phyloP scores from a whole-genome alignment of 2,888 invertebrate genomes.

The Leptothorax acervorum region DNA sequence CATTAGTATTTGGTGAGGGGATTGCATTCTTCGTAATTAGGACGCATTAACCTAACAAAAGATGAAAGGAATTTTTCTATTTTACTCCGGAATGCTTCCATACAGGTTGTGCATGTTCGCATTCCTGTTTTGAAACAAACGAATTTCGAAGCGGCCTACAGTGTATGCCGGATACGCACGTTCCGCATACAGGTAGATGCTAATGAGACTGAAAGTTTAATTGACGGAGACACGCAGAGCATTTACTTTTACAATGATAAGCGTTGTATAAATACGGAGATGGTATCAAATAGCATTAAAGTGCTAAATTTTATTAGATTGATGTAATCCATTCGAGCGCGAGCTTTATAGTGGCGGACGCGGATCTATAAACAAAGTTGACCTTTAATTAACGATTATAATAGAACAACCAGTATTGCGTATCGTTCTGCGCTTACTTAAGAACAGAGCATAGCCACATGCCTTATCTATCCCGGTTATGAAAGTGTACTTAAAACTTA shows the following conservation, averaged over 20 bases:
- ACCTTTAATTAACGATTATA: conserved; percentile 77
- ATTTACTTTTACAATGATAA: conserved; percentile 75
- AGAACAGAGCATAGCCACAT: conserved; percentile 80
- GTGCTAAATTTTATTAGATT: conserved; percentile 67
- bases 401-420: conserved; percentile 84
- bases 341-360: conserved; percentile 42
- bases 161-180: conserved; percentile 74
- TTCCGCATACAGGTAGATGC: conserved; percentile 78
- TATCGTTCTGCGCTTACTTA: conserved; percentile 83
- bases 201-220: conserved; percentile 83
- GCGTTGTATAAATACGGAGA: conserved; percentile 69
- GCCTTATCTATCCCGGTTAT: conserved; percentile 81
- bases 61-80: conserved; percentile 54
- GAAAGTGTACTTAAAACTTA: conserved; percentile 85
- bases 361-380: conserved; percentile 52
- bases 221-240: conserved; percentile 72
- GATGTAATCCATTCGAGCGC: conserved; percentile 57
- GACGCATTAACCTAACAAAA: conserved; percentile 38
- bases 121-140: conserved; percentile 80
- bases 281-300: conserved; percentile 68
- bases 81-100: conserved; percentile 82
- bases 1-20: conserved; percentile 84
- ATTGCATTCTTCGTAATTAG: conserved; percentile 77
- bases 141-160: conserved; percentile 81
- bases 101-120: conserved; percentile 77